Conservation (phyloP, 2,113 vertebrate genomes). For the Hypocryptadius cinnamomeus region DNA sequence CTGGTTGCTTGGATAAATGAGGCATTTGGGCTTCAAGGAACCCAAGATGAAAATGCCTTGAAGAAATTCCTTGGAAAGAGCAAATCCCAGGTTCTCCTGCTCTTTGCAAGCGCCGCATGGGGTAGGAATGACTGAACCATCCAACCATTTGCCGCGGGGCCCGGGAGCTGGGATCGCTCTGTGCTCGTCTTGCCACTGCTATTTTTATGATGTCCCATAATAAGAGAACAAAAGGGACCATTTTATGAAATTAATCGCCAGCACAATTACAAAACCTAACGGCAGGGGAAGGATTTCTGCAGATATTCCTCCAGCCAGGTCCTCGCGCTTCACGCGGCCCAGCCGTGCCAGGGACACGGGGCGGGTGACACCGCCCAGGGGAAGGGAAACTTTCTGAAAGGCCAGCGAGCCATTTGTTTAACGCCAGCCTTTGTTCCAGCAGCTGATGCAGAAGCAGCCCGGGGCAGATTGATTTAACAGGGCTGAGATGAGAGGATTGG, state of each 20-base stretch:
- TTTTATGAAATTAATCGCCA: constrained; percentile 41
- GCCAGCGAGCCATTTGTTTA: neutral
- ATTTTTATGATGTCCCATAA: constrained; percentile 57
- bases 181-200: constrained; percentile 38
- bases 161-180: constrained; percentile 19
- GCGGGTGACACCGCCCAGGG: neutral
- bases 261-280: constrained; percentile 28
- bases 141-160: constrained; percentile 1
- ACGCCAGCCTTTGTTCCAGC: neutral
- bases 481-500: neutral
- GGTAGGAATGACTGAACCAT: constrained; percentile 34
- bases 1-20: neutral
- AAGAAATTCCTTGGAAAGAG: constrained; percentile 62
- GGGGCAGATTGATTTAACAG: neutral
- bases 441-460: neutral
- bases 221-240: constrained; percentile 52
- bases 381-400: neutral
- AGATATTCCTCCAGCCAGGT: constrained; percentile 2
- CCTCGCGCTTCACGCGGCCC: neutral
- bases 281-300: neutral
- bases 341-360: accelerated
- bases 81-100: constrained; percentile 54
- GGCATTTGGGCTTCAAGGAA: constrained; percentile 46
- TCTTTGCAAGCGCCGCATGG: neutral
- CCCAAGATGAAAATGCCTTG: constrained; percentile 33